A percentile compares a stretch with the other conserved stretches of the same genome.
These are phyloP conservation scores for Coluber constrictor DNA, from an alignment of 2,797 vertebrate genomes.

Conservation along the genomic window DNA sequence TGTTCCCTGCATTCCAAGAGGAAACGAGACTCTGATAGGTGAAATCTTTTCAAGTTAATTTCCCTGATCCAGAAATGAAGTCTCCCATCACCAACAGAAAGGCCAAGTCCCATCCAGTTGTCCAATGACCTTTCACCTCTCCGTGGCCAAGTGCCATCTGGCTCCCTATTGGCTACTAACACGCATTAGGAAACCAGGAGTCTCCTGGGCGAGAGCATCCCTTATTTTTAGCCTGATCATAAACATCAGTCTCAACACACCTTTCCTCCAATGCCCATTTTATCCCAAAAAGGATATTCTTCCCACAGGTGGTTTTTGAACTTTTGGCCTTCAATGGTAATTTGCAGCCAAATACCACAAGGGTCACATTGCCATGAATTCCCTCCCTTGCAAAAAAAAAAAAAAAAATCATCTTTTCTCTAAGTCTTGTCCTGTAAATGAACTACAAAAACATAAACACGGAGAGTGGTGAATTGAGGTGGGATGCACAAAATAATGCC, in stretches of 20 bases:
- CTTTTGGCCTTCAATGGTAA: constrained; percentile 63
- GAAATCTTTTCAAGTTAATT: constrained; percentile 67
- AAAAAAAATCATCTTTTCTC: constrained; percentile 4
- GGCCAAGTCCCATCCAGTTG: constrained; percentile 71
- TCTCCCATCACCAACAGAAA: constrained; percentile 61
- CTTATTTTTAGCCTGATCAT: constrained; percentile 65
- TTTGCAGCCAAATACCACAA: constrained; percentile 54
- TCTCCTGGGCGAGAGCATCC: constrained; percentile 50
- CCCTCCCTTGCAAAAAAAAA: constrained; percentile 26
- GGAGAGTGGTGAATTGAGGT: background rate
- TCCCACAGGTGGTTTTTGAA: constrained; percentile 69
- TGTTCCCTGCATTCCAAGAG: constrained; percentile 65
- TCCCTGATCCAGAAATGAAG: constrained; percentile 71
- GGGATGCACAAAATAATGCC: background rate
- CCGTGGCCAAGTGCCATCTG: constrained; percentile 64
- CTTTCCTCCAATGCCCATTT: constrained; percentile 53
- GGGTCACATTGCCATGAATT: constrained; percentile 38
- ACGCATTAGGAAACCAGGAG: constrained; percentile 56
- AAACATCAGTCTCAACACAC: constrained; percentile 64
- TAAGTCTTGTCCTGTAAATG: constrained; percentile 27
- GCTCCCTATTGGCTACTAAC: constrained; percentile 56
- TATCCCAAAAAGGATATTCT: constrained; percentile 51
- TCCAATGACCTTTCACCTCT: constrained; percentile 68
- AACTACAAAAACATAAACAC: constrained; percentile 3
- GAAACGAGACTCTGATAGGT: constrained; percentile 64